These are phyloP conservation scores for Clarias gariepinus DNA, from an alignment of 2,113 vertebrate genomes.

Conservation along the genomic window DNA sequence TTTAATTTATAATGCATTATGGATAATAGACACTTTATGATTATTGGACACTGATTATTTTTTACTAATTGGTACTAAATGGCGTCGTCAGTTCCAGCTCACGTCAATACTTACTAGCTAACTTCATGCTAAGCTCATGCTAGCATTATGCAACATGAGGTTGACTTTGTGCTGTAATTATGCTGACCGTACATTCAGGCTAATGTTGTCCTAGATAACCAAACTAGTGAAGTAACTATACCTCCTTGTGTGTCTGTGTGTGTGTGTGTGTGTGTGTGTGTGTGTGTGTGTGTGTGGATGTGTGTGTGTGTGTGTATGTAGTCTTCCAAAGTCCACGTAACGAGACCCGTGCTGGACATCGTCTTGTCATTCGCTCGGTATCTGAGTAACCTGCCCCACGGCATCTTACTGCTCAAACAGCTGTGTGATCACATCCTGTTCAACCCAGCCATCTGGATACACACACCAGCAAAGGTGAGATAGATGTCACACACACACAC, in stretches of 20 bases:
- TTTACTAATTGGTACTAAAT: too few relatives aligned
- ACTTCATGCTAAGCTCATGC: neutral
- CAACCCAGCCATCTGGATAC: slow-evolving; percentile 98
- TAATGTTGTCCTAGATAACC: neutral
- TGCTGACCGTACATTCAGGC: neutral
- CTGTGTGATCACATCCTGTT: slow-evolving; percentile 96
- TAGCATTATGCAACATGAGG: neutral
- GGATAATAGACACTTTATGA: neutral
- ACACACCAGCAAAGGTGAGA: slow-evolving; percentile 90
- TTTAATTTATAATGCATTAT: neutral
- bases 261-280: neutral
- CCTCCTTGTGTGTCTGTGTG: neutral
- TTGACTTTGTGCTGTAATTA: neutral
- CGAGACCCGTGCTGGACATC: slow-evolving; percentile 87
- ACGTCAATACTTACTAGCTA: neutral
- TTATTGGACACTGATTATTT: neutral
- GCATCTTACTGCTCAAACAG: slow-evolving; percentile 91
- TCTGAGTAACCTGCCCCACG: slow-evolving; percentile 90
- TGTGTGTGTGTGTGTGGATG: slow-evolving; percentile 44
- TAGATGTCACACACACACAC: neutral
- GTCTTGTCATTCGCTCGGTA: slow-evolving; percentile 94
- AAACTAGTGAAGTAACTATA: neutral
- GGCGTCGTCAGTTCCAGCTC: neutral
- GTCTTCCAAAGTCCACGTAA: slow-evolving; percentile 96
- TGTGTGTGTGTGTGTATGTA: slow-evolving; percentile 59